phyloP scores from a whole-genome alignment of 1,140 invertebrate species.

The Hesperophylax magnus region DNA sequence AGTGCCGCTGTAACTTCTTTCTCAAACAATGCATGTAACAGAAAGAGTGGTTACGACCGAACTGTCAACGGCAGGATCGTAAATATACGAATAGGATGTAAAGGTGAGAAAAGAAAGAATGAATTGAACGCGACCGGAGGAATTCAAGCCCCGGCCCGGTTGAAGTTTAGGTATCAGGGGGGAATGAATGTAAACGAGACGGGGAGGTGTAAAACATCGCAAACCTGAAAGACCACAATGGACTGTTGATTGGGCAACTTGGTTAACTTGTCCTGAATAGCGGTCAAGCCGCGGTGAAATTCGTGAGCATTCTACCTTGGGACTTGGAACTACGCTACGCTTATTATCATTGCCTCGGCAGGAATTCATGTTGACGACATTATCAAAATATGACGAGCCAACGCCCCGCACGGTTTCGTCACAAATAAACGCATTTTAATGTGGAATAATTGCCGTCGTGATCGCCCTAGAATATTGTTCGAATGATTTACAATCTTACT shows the following conservation, averaged over 20 bases:
- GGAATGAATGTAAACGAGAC: too few species aligned
- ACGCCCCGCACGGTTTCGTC: slow-evolving; percentile 28
- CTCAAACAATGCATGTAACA: too few species aligned
- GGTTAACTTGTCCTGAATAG: slow-evolving; percentile 30
- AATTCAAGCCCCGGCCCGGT: too few species aligned
- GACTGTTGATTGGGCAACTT: not conserved
- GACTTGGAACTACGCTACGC: slow-evolving; percentile 5
- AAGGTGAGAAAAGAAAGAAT: too few species aligned
- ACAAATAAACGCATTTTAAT: not conserved
- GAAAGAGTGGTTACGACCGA: too few species aligned
- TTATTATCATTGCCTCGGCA: not conserved
- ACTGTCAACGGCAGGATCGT: too few species aligned
- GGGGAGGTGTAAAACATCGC: not conserved
- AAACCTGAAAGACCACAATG: slow-evolving; percentile 30
- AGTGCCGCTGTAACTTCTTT: too few species aligned
- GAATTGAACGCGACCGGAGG: too few species aligned
- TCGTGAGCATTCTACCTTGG: slow-evolving; percentile 28
- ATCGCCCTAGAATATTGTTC: not conserved
- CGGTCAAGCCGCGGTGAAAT: slow-evolving; percentile 34
- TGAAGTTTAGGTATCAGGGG: too few species aligned
- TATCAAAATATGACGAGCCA: slow-evolving; percentile 28
- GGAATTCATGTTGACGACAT: slow-evolving; percentile 31
- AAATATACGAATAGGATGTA: too few species aligned
- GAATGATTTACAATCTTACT: too few species aligned
- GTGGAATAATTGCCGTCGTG: not conserved